A percentile compares a stretch with the other conserved stretches of the same genome.
Evolutionary conservation across 2,113 vertebrate species (phyloP).

Genomic region (Oryzias woworae): DNA sequence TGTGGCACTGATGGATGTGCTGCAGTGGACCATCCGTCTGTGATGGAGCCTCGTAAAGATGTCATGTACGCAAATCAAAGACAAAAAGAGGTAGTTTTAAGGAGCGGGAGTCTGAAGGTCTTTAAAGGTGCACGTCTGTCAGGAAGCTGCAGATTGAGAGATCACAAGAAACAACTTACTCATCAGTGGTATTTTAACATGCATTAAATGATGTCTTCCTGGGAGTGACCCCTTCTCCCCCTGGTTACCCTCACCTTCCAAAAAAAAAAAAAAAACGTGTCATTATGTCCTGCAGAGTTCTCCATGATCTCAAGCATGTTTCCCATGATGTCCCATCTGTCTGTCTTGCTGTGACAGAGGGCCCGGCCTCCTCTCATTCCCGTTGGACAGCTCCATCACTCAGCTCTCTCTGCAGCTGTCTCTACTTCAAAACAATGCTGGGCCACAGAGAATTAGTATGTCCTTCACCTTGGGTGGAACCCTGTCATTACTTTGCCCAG

Average conservation of each 20-base stretch:
- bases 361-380: conserved; percentile 62
- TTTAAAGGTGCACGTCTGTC: conserved; percentile 39
- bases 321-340: conserved; percentile 61
- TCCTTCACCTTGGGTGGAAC: conserved; percentile 68
- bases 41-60: conserved; percentile 70
- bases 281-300: conserved; percentile 63
- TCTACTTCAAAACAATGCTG: conserved; percentile 64
- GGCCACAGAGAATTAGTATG: conserved; percentile 60
- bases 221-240: conserved; percentile 15
- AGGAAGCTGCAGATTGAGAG: conserved; percentile 51
- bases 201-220: conserved; percentile 67
- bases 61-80: conserved; percentile 67
- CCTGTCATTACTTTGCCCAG: conserved; percentile 57
- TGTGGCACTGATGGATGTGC: conserved; percentile 64
- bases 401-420: conserved; percentile 53
- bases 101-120: conserved; percentile 45
- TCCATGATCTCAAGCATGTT: conserved; percentile 60
- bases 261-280: conserved; percentile 59
- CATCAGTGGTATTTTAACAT: conserved; percentile 44
- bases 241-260: background rate
- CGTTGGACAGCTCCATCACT: conserved; percentile 63
- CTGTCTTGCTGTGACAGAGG: conserved; percentile 64
- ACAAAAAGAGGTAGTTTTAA: conserved; percentile 66
- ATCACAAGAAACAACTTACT: conserved; percentile 60
- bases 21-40: conserved; percentile 53